A percentile compares a stretch with the other conserved stretches of the same genome.
phyloP scores from a whole-genome alignment of 2,113 vertebrate species.

The Saguinus imperator region DNA sequence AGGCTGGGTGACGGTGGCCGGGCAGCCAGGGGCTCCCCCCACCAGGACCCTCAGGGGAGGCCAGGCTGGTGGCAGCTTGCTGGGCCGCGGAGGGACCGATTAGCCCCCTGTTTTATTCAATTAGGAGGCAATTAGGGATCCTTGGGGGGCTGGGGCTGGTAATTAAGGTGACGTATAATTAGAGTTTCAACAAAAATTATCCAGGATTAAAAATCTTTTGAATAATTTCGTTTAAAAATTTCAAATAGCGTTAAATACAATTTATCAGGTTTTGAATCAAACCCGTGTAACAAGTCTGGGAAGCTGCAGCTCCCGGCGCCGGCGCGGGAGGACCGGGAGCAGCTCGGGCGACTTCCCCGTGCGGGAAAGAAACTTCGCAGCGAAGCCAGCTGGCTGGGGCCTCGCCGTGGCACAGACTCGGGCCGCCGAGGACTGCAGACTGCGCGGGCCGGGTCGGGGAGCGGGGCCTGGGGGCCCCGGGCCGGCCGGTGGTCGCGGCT shows the following conservation, averaged over 20 bases:
- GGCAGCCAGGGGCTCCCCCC: neutral
- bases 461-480: neutral
- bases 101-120: constrained; percentile 82
- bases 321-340: neutral
- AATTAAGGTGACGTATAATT: constrained; percentile 87
- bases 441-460: rapidly evolving
- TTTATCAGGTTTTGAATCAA: constrained; percentile 63
- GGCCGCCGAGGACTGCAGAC: neutral
- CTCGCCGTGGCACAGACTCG: neutral
- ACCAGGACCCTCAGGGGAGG: constrained; percentile 3
- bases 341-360: neutral
- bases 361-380: constrained; percentile 31
- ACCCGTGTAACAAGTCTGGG: neutral
- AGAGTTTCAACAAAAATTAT: constrained; percentile 85
- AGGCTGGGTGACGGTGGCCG: neutral
- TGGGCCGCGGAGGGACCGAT: constrained; percentile 61
- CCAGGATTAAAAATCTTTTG: constrained; percentile 79
- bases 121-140: constrained; percentile 85
- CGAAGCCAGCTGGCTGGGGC: neutral
- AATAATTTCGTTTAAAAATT: constrained; percentile 75
- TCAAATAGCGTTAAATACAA: constrained; percentile 66
- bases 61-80: neutral
- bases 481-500: neutral
- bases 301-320: neutral
- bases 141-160: constrained; percentile 78